Base-by-base conservation (phyloP, 2,797 vertebrate genomes). In the Oophaga sylvatica region DNA sequence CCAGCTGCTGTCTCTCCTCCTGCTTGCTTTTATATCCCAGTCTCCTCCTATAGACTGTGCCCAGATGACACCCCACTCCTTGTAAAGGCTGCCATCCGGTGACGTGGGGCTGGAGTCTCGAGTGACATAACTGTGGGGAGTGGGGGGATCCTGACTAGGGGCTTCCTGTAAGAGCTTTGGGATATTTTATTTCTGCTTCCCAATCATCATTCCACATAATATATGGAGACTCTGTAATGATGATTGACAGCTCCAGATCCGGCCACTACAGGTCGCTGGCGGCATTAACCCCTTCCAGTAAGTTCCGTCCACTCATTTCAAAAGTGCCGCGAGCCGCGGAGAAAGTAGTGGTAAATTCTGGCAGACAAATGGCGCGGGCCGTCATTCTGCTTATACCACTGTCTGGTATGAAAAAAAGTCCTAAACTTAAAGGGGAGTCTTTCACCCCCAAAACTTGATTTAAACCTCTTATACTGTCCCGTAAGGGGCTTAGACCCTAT, bases 61-160 rank as follows among this genome's bases (percentile, higher is more conserved):
- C 68, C 77, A 8, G 62, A 78, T 77, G 59, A 77, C 93, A 85
- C 87, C 91, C 67, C 90, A 90, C 91, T 89, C 93, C 94, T 89
- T 94, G 90, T 91, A 93, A 93, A 90, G 92, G 85, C 90, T 76
- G 89, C 67, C 89, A 90, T 87, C 92, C 89, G 87, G 92, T 70
- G 70, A 83, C 83, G 83, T 75, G 29, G 35, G 19, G 31, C 56
- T 35, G 57, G 57, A 80, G 10, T 80, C 77, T 80, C 56, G 11
- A 29, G 67, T 88, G 83, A 85, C 83, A 85, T 48, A 88, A n/a
- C 56, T 17, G 65, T 19, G 48, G 41, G 70, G 78, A 68, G 15
- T 29, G 73, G 67, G 75, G 87, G 79, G 70, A 63, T 68, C 45
- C 87, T 59, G 65, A 57, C 0, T 41, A 9, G 4, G 31, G 31